Percentiles rank a stretch among this genome's conserved stretches.
These are phyloP conservation scores for Polia nebulosa DNA, from an alignment of 2,888 invertebrate genomes.

Conservation along the genomic window DNA sequence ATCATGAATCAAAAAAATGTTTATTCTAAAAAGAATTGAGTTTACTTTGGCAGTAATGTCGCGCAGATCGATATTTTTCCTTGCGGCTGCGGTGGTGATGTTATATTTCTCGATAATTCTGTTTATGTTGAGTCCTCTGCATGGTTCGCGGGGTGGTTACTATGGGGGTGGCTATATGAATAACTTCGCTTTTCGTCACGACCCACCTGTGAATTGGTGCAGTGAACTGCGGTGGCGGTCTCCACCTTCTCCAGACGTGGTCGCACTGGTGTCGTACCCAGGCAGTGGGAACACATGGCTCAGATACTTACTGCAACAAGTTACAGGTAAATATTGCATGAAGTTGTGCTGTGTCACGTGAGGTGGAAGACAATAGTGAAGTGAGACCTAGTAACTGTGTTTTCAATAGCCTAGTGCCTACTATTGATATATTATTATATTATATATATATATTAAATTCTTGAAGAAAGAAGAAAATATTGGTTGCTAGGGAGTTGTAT, in stretches of 20 bases:
- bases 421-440: no score
- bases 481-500: not conserved
- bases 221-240: slow-evolving; percentile 85
- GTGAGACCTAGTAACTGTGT: not conserved
- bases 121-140: slow-evolving; percentile 84
- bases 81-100: slow-evolving; percentile 80
- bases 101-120: slow-evolving; percentile 86
- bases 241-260: slow-evolving; percentile 86
- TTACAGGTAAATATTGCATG: slow-evolving; percentile 91
- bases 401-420: not conserved
- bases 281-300: slow-evolving; percentile 97
- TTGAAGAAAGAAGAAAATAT: not conserved
- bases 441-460: no score
- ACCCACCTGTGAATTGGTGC: slow-evolving; percentile 88
- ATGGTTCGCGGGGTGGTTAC: slow-evolving; percentile 74
- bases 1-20: slow-evolving; percentile 63
- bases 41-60: slow-evolving; percentile 74
- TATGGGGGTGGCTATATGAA: slow-evolving; percentile 78
- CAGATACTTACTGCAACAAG: slow-evolving; percentile 94
- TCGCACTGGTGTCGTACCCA: slow-evolving; percentile 94
- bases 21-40: slow-evolving; percentile 41
- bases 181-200: slow-evolving; percentile 77
- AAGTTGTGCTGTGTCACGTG: not conserved
- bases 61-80: slow-evolving; percentile 81
- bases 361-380: slow-evolving; percentile 1